Evolutionary conservation across 2,797 vertebrate species (phyloP).

Genomic region (Pipistrellus pygmaeus): DNA sequence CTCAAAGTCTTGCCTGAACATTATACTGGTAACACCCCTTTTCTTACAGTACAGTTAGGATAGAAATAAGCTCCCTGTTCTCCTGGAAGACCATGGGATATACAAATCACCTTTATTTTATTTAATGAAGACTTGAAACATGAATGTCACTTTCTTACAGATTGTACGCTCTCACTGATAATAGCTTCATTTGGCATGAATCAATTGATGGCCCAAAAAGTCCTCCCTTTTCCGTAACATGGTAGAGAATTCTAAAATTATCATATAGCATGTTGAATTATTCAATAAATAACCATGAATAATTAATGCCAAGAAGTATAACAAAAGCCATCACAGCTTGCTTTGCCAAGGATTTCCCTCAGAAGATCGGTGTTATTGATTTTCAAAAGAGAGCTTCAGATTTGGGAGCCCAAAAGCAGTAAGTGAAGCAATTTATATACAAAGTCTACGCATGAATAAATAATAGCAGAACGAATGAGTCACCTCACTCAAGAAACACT

Average conservation of each 20-base stretch:
- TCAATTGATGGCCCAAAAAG: conserved; percentile 65
- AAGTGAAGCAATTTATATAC: conserved; percentile 82
- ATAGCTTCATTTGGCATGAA: conserved; percentile 69
- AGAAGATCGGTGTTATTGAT: conserved; percentile 87
- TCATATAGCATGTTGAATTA: conserved; percentile 86
- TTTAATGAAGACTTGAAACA: conserved; percentile 75
- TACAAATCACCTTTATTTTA: conserved; percentile 68
- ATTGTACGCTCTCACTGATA: conserved; percentile 55
- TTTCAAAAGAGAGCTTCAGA: conserved; percentile 82
- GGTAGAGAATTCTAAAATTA: conserved; percentile 83
- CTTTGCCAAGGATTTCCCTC: conserved; percentile 79
- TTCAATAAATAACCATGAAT: conserved; percentile 88
- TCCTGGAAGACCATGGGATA: neutral
- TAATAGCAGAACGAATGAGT: conserved; percentile 83
- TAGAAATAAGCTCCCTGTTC: neutral
- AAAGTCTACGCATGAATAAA: conserved; percentile 85
- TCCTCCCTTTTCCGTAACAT: conserved; percentile 77
- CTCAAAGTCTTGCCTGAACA: neutral
- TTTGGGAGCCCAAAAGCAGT: conserved; percentile 82
- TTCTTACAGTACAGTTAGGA: neutral
- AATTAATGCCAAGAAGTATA: conserved; percentile 87
- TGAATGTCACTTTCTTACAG: conserved; percentile 76
- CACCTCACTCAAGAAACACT: conserved; percentile 72
- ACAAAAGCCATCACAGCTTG: conserved; percentile 84
- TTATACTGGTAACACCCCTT: neutral